Base-by-base conservation (phyloP, 2,797 vertebrate genomes). In the Limosa lapponica region DNA sequence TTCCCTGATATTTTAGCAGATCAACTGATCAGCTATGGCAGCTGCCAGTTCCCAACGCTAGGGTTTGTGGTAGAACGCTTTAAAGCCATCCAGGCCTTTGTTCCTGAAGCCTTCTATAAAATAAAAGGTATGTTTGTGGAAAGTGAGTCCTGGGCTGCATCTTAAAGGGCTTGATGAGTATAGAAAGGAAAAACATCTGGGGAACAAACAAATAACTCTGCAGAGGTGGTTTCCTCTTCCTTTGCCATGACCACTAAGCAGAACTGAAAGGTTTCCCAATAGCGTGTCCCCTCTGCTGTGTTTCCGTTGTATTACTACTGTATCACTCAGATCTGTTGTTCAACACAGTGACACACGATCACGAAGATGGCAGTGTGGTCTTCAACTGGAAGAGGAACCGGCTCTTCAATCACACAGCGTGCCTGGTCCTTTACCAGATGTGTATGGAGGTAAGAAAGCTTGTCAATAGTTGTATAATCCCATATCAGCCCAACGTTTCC, bases 41-140 rank as follows among this genome's bases (percentile, higher is more conserved):
- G 99, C 96, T 99, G 99, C 97, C 99, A 99, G 98, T 99, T 99
- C 96, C 99, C 99, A 18, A 99, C 99, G 0, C 97, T 99, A 90
- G 99, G 99, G 11, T 99, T 99, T 54, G 99, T 99, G 72, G 99
- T 99, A 15, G 99, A 99, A 95, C 98, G 99, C 16, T 99, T 99
- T 91, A 99, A 99, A 98, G 99, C 99, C 87, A 99, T 99, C 94
- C 99, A 99, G 96, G 99, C 99, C 55, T 99, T 99, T 81, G 98
- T 99, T 93, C 98, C 99, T 0, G 99, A 99, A 98, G 97, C 97
- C 17, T 99, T 99, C 97, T 99, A 99, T 96, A 99, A 98, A 98
- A 99, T 99, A 67, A 99, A 99, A 99, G 99, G 99, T 99, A 91
- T 2, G 24, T 34, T 28, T 39, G 15, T 24, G 4, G 39, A 32